Conservation (phyloP, 1,140 invertebrate genomes). For the Conus betulinus region DNA sequence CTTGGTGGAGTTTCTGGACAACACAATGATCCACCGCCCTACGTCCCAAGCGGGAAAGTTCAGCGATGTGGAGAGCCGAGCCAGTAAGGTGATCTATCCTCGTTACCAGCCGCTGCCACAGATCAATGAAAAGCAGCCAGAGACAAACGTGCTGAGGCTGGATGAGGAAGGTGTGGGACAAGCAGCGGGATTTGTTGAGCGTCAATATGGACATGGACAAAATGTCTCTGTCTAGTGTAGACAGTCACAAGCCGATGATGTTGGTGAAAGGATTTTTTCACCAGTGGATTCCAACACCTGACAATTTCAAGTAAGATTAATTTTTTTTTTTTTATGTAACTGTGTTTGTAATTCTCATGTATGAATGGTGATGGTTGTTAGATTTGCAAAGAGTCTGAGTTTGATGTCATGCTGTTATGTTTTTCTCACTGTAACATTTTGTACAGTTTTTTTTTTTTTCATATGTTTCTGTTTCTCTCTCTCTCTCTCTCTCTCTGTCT, state of each 20-base stretch:
- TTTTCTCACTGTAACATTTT: too few species aligned
- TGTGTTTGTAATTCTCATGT: not conserved
- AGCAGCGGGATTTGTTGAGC: not conserved
- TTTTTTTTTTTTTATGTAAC: not conserved
- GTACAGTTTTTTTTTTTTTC: too few species aligned
- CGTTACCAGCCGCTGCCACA: conserved; percentile 62
- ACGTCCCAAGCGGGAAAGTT: conserved; percentile 57
- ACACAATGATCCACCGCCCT: conserved; percentile 68
- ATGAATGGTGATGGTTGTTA: too few species aligned
- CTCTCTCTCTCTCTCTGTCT: too few species aligned
- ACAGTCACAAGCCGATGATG: conserved; percentile 61
- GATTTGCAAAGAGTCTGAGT: too few species aligned
- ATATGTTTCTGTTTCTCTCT: too few species aligned
- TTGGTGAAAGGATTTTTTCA: conserved; percentile 69
- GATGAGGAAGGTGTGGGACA: conserved; percentile 12
- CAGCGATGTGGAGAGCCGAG: conserved; percentile 36
- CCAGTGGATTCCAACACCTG: conserved; percentile 68
- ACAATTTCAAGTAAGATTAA: conserved; percentile 60
- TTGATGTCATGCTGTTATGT: too few species aligned
- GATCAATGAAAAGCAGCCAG: conserved; percentile 48
- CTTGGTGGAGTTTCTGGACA: conserved; percentile 73
- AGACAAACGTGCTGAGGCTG: conserved; percentile 54
- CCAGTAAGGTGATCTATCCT: not conserved
- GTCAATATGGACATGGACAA: conserved; percentile 47
- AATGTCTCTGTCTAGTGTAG: conserved; percentile 34